A percentile compares a stretch with the other conserved stretches of the same genome.
Conservation (phyloP, 2,113 vertebrate genomes). For the Chaetops frenatus region DNA sequence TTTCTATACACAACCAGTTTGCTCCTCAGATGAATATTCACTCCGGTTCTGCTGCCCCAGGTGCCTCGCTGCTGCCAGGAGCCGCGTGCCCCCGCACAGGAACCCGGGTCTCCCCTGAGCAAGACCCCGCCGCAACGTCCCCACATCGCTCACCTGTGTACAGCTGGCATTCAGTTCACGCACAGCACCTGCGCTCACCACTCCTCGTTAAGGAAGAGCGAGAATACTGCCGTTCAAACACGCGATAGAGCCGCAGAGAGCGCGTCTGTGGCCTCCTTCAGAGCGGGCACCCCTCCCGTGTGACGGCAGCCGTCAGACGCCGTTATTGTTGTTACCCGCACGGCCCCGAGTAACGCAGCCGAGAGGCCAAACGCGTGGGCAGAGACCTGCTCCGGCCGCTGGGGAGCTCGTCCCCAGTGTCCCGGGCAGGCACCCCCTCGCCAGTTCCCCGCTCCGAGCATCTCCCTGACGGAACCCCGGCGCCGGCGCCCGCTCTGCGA, state of each 20-base stretch:
- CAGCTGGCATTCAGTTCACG: accelerated
- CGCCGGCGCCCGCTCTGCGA: neutral
- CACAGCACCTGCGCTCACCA: neutral
- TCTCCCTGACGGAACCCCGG: neutral
- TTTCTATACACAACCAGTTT: neutral
- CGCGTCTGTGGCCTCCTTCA: neutral
- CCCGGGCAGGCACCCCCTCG: accelerated
- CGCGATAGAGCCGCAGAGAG: accelerated
- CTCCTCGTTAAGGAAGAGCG: accelerated
- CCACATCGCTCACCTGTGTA: accelerated
- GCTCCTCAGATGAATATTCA: neutral
- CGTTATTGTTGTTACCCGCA: neutral
- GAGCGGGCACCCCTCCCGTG: accelerated
- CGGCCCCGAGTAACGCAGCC: neutral
- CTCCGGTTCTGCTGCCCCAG: neutral
- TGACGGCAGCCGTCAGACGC: neutral
- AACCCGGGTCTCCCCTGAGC: accelerated
- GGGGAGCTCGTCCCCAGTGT: accelerated
- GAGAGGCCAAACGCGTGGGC: neutral
- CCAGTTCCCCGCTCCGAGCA: accelerated
- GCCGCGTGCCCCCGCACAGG: neutral
- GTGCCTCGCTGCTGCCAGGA: neutral
- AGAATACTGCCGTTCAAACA: accelerated
- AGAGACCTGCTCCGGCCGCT: accelerated
- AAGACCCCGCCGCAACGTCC: accelerated